Base-by-base conservation (phyloP, 1,140 invertebrate genomes). In the Drosophila sproati region DNA sequence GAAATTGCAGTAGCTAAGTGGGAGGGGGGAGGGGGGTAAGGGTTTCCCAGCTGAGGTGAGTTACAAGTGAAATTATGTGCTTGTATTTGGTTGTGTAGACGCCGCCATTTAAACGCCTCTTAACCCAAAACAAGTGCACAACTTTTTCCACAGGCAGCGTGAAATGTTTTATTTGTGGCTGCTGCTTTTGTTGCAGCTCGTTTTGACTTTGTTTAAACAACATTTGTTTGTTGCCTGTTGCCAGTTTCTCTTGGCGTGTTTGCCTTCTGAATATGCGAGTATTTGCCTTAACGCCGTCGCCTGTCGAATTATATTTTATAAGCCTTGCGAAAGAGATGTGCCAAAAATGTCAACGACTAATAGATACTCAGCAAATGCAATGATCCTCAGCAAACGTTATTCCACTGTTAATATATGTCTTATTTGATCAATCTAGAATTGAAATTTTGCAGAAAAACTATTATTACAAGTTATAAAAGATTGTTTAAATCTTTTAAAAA, bases 301-400 rank as follows among this genome's bases (percentile, higher is more conserved):
- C 81, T 81, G 82, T 75, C 82, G 78, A 85, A 85, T 85, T 85
- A 85, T 85, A 78, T 81, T 80, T 85, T 86, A 85, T 81, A 85
- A 86, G 82, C 66, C 61, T 52, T 48, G 37, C 52, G 5, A 47
- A 45, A 52, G 20, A 61, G 52, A 20, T 39, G 7, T n/a, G n/a
- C 2, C 4, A 8, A 20, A 12, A 6, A 8, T 55, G 34, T n/a
- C 5, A 7, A 5, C 28, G 39, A 68, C 54, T 29, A 3, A 1
- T 3, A 60, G 62, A 29, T 59, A 73, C 56, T 10, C 10, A 29
- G 29, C 29, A 32, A 32, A 47, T 20, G 5, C 3, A 50, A 0
- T 20, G 20, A 1, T 20, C 20, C 20, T 20, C 20, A 20, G 20
- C 1, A 20, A 20, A 20, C 20, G 20, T 20, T 20, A 20, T 20